Conservation (phyloP, 2,888 invertebrate species). For the Oxycera nigricornis region DNA sequence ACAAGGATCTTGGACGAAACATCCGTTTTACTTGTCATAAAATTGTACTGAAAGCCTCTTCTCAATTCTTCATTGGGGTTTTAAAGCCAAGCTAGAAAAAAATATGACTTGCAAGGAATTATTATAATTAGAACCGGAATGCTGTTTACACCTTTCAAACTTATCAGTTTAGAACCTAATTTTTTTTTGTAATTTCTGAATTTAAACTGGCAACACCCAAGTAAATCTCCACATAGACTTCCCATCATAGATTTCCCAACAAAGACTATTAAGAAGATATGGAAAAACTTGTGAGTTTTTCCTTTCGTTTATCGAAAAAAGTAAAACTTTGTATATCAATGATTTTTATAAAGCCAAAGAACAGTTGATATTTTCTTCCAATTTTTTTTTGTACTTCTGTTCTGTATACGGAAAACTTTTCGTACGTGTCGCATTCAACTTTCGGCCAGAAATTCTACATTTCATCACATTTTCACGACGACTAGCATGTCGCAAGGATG, state of each 20-base stretch:
- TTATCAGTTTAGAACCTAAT: no score
- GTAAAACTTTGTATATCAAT: constrained; percentile 32
- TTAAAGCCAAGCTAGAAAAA: no score
- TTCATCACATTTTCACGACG: neutral
- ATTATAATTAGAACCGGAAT: no score
- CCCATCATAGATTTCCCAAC: no score
- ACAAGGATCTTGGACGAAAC: no score
- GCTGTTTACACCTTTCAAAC: no score
- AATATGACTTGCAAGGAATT: no score
- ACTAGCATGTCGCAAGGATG: neutral
- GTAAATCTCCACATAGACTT: neutral
- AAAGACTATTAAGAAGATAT: constrained; percentile 25
- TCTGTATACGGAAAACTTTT: neutral
- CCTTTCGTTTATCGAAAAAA: neutral
- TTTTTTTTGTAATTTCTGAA: no score
- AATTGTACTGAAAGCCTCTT: no score
- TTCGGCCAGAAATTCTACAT: neutral
- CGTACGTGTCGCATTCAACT: constrained; percentile 32
- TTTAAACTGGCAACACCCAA: no score
- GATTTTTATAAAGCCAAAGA: constrained; percentile 18
- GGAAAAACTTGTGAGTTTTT: constrained; percentile 18
- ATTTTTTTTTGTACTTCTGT: neutral
- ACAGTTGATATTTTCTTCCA: neutral
- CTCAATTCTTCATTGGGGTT: no score
- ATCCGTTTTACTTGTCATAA: no score